These are phyloP conservation scores for Spilosoma lubricipeda DNA, from an alignment of 2,888 invertebrate species.

Conservation along the genomic window DNA sequence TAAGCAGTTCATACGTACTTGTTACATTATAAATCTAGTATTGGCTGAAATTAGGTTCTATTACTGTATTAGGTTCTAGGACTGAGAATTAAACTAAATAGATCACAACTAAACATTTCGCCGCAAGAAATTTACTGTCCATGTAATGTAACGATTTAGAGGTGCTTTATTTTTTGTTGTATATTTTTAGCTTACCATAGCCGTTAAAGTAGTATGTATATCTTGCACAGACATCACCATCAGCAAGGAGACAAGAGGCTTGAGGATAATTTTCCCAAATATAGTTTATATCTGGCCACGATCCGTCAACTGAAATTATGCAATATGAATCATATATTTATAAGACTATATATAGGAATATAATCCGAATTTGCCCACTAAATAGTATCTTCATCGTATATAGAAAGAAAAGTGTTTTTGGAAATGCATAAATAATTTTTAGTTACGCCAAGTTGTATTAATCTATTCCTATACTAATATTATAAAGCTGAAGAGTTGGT, in stretches of 20 bases:
- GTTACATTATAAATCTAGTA: not conserved
- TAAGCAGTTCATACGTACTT: not conserved
- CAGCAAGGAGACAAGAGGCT: conserved; percentile 86
- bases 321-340: not conserved
- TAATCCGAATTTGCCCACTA: no score
- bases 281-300: conserved; percentile 87
- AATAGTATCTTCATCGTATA: no score
- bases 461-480: no score
- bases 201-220: conserved; percentile 88
- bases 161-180: conserved; percentile 1
- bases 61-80: no score
- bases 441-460: not conserved
- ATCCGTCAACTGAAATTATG: conserved; percentile 85
- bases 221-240: conserved; percentile 88
- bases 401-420: not conserved
- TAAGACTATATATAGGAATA: no score
- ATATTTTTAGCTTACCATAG: conserved; percentile 77
- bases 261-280: conserved; percentile 86
- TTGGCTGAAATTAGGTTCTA: no score
- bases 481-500: no score
- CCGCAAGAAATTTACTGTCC: not conserved
- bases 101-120: no score
- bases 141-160: not conserved
- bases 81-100: no score
- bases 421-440: not conserved